A percentile compares a stretch with the other conserved stretches of the same genome.
phyloP scores from a whole-genome alignment of 2,113 vertebrate genomes.

The Boulengeromyrus knoepffleri region DNA sequence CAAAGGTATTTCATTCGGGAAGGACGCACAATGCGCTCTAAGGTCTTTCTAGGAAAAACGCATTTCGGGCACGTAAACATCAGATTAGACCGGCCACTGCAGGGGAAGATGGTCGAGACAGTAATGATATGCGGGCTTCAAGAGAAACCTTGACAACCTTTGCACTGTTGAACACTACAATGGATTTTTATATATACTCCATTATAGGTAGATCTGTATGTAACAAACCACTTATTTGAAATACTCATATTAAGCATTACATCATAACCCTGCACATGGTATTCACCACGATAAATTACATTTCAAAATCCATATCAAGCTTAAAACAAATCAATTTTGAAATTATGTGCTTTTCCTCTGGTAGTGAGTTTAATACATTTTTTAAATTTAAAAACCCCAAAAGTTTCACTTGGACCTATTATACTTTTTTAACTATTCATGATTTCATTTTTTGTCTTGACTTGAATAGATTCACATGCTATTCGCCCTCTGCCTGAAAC shows the following conservation, averaged over 20 bases:
- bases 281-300: neutral
- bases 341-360: neutral
- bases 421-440: neutral
- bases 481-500: neutral
- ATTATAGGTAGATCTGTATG: neutral
- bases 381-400: neutral
- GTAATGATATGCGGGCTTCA: neutral
- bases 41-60: conserved; percentile 17
- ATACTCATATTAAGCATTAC: neutral
- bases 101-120: neutral
- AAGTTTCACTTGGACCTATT: neutral
- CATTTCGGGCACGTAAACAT: neutral
- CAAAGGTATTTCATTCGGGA: neutral
- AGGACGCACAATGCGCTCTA: neutral
- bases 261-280: neutral
- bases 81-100: neutral
- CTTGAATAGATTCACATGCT: neutral
- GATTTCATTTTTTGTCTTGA: neutral
- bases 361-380: neutral
- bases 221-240: neutral
- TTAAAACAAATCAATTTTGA: neutral
- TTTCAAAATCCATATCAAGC: neutral
- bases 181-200: neutral
- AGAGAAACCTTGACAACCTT: neutral
- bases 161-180: neutral